A percentile compares a stretch with the other conserved stretches of the same genome.
These are phyloP conservation scores for Indri indri DNA, from an alignment of 2,113 vertebrate genomes.

Conservation along the genomic window DNA sequence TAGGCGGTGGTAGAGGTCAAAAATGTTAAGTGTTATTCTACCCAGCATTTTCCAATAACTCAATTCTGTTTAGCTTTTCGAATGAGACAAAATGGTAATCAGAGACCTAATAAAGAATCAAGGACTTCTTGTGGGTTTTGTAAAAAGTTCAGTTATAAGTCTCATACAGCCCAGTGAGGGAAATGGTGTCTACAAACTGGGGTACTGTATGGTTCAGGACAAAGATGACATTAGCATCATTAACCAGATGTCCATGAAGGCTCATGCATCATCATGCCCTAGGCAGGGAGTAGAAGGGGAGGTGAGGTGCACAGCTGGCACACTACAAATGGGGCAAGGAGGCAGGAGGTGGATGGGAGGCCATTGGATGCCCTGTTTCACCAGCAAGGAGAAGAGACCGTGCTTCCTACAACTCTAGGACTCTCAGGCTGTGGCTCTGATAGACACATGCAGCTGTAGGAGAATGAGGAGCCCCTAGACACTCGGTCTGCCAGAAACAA, in stretches of 20 bases:
- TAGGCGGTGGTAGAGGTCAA: background rate
- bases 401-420: background rate
- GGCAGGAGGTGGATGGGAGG: background rate
- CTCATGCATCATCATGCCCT: background rate
- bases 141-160: background rate
- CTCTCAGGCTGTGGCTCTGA: background rate
- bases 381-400: background rate
- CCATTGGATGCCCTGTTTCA: background rate
- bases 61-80: background rate
- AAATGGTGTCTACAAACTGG: background rate
- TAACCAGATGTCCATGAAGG: background rate
- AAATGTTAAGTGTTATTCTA: background rate
- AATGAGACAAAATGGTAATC: background rate
- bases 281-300: background rate
- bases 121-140: background rate
- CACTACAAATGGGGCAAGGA: background rate
- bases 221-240: background rate
- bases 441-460: background rate
- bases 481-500: background rate
- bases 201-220: background rate
- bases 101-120: background rate
- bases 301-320: background rate
- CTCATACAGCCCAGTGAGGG: background rate
- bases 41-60: background rate
- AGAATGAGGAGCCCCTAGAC: background rate